Percentiles rank a stretch among this genome's conserved stretches.
phyloP scores from a whole-genome alignment of 2,888 invertebrate species.

The Acanthacorydalis orientalis region DNA sequence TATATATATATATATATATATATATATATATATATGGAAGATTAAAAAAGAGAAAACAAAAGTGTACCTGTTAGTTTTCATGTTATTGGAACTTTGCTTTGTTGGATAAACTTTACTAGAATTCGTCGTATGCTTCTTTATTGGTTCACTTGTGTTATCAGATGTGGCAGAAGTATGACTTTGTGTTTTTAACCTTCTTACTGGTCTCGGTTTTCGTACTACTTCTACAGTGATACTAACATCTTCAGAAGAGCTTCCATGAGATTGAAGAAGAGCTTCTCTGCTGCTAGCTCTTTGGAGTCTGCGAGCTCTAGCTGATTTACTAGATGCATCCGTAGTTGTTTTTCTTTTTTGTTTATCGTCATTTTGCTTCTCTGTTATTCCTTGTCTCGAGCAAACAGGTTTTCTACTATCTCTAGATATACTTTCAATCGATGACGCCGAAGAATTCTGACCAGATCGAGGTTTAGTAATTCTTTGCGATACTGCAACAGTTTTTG shows the following conservation, averaged over 20 bases:
- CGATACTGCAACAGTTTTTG: conserved; percentile 10
- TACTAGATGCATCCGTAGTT: conserved; percentile 10
- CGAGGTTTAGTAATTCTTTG: conserved; percentile 13
- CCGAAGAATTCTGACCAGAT: conserved; percentile 21
- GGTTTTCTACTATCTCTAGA: conserved; percentile 10
- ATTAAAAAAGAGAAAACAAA: too few species aligned
- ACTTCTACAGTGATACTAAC: conserved; percentile 21
- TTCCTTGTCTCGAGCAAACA: not conserved
- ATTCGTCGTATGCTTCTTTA: conserved; percentile 5
- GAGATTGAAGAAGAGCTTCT: conserved; percentile 28
- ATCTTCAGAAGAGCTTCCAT: conserved; percentile 34
- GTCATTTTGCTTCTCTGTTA: conserved; percentile 1
- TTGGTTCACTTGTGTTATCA: conserved; percentile 8
- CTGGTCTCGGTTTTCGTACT: conserved; percentile 22
- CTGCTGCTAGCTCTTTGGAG: conserved; percentile 32
- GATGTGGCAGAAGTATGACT: conserved; percentile 19
- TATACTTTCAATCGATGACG: conserved; percentile 24
- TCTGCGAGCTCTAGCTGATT: conserved; percentile 18
- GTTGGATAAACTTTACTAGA: conserved; percentile 6
- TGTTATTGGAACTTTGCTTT: not conserved
- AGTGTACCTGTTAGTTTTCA: too few species aligned
- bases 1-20: too few species aligned
- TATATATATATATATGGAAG: too few species aligned
- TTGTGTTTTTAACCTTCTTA: conserved; percentile 22
- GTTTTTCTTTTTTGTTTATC: conserved; percentile 15